A percentile compares a stretch with the other conserved stretches of the same genome.
Conservation (phyloP, 2,888 invertebrate species). For the Sisyra nigra region DNA sequence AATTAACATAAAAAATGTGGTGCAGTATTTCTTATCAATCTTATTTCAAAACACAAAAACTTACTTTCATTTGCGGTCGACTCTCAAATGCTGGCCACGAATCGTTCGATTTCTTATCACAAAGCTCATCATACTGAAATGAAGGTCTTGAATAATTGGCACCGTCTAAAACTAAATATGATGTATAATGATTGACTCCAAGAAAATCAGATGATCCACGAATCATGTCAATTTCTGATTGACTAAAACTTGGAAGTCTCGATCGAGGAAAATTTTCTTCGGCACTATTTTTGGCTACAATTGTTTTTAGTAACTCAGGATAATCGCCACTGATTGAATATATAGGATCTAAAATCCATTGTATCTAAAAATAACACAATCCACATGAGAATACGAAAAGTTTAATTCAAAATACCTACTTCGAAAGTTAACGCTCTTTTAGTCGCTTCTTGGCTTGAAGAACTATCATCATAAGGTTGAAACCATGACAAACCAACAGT, state of each 20-base stretch:
- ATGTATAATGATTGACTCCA: slow-evolving; percentile 46
- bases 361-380: slow-evolving; percentile 21
- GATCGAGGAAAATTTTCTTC: slow-evolving; percentile 26
- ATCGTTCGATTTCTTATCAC: no score
- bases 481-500: slow-evolving; percentile 29
- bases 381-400: not conserved
- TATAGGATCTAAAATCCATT: slow-evolving; percentile 31
- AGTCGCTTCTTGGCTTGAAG: slow-evolving; percentile 29
- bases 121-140: no score
- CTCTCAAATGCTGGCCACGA: no score
- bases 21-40: no score
- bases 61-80: no score
- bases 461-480: slow-evolving; percentile 27
- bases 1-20: no score
- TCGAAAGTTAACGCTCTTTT: slow-evolving; percentile 21
- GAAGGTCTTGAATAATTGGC: no score
- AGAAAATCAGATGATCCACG: slow-evolving; percentile 42
- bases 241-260: slow-evolving; percentile 28
- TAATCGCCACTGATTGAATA: slow-evolving; percentile 32
- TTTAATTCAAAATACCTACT: no score
- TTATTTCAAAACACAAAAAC: no score
- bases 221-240: slow-evolving; percentile 26
- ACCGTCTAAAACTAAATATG: no score
- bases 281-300: slow-evolving; percentile 26
- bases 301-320: slow-evolving; percentile 29